Base-by-base conservation (phyloP, 2,113 vertebrate genomes). In the Charadrius vociferus region DNA sequence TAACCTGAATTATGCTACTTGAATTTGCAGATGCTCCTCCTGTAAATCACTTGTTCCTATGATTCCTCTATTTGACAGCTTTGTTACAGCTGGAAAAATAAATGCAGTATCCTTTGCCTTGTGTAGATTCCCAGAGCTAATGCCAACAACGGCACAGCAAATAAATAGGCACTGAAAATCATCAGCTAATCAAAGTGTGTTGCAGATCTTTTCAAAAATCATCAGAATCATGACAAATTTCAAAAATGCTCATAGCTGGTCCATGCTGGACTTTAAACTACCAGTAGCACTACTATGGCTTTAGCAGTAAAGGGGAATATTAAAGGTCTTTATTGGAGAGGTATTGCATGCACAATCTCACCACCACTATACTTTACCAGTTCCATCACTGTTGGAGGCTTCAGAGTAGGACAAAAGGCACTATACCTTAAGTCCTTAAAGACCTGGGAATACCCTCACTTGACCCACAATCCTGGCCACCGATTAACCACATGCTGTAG, bases 381-480 rank as follows among this genome's bases (percentile, higher is more conserved):
- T 66, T 89, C 41, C 34, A 41, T 17, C 72, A n/a, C 27, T 41
- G 8, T 32, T 58, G 56, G 24, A 91, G 29, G 29, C 7, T 75
- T 74, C 14, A 0, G 1, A 71, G 30, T 19, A 43, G 26, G 79
- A 39, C n/a, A 55, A 59, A 85, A 22, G 17, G 14, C 43, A 56
- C 9, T 47, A 52, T 81, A 63, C 53, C 1, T 0, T n/a, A 59
- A 80, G 26, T 23, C 39, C 36, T 91, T 43, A 78, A 47, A 65
- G 43, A 9, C 6, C 55, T 55, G 17, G 7, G 45, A 81, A 70
- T n/a, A 61, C 8, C 0, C 0, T 45, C 43, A 36, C 0, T 2
- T 68, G 32, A 52, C 13, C 14, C 43, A 68, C 17, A 86, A 7
- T 37, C 17, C 66, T 65, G 29, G 43, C 9, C 27, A 14, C 17